A percentile compares a stretch with the other conserved stretches of the same genome.
Evolutionary conservation across 2,113 vertebrate genomes (phyloP).

Genomic region (Nothoprocta perdicaria): DNA sequence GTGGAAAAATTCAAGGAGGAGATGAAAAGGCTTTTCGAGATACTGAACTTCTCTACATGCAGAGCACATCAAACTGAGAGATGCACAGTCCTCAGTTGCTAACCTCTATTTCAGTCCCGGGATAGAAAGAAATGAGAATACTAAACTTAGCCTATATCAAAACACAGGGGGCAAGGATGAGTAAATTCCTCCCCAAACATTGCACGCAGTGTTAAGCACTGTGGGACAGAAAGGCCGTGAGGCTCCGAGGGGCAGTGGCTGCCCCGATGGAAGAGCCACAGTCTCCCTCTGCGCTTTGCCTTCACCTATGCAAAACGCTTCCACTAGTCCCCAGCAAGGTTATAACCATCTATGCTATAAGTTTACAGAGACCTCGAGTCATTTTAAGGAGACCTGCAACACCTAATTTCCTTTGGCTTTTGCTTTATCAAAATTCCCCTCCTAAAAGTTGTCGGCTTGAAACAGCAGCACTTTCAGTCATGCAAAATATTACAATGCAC

Average conservation of each 20-base stretch:
- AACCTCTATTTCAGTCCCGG: background rate
- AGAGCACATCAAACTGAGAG: background rate
- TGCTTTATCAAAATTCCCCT: background rate
- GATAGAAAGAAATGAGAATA: background rate
- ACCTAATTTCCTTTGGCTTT: background rate
- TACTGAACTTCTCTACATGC: background rate
- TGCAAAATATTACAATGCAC: background rate
- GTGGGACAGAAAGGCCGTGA: background rate
- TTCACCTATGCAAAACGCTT: background rate
- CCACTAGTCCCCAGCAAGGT: background rate
- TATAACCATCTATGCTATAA: background rate
- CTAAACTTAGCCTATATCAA: background rate
- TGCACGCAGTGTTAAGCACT: background rate
- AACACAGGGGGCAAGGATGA: background rate
- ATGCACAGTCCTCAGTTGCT: fast-evolving
- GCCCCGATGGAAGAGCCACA: fast-evolving
- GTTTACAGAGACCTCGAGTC: background rate
- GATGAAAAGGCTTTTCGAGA: background rate
- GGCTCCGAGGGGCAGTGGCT: fast-evolving
- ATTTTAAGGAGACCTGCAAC: background rate
- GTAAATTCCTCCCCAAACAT: background rate
- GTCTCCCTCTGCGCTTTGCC: background rate
- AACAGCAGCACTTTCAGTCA: background rate
- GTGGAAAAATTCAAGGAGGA: background rate
- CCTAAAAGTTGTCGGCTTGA: background rate